Base-by-base conservation (phyloP, 2,113 vertebrate genomes). In the Tyrannus savana region DNA sequence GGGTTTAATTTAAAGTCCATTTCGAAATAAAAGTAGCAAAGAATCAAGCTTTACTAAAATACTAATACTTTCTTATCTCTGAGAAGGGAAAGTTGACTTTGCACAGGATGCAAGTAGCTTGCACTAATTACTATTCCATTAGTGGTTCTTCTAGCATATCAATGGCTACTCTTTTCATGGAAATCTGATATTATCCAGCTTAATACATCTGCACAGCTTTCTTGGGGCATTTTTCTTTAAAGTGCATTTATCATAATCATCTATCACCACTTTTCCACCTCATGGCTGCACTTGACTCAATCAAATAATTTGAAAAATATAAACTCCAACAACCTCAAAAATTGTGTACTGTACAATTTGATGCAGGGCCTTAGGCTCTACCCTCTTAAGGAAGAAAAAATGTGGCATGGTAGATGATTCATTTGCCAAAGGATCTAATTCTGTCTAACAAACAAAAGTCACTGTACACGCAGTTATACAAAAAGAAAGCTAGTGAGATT, bases 161-260 rank as follows among this genome's bases (percentile, higher is more conserved):
- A 69, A 47, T 64, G 88, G 89, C 56, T 89, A 76, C 55, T 42
- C 72, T 76, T 77, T 89, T 78, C 63, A 68, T 33, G 58, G 37
- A 84, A 94, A 89, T 72, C 37, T 77, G 68, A 55, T 85, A 81
- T 94, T 91, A 82, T 84, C 72, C 44, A 79, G 88, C 56, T 93
- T 86, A 90, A 87, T 90, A 77, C 7, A 72, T 94, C 59, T 82
- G 84, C 87, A 92, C 59, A n/a, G 59, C 68, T 84, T 94, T 96
- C 93, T 97, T 90, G 71, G 84, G 84, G 81, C 92, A 89, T 50
- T 93, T 94, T 97, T 90, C 74, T 91, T 88, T 73, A 76, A 86
- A 93, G 39, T 87, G 59, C 49, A 63, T 75, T 95, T 84, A 91
- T 94, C 92, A 72, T 74, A 89, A 35, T 87, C 83, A 84, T 87